These are phyloP conservation scores for Homarus americanus DNA, from an alignment of 1,140 invertebrate species.

Conservation along the genomic window DNA sequence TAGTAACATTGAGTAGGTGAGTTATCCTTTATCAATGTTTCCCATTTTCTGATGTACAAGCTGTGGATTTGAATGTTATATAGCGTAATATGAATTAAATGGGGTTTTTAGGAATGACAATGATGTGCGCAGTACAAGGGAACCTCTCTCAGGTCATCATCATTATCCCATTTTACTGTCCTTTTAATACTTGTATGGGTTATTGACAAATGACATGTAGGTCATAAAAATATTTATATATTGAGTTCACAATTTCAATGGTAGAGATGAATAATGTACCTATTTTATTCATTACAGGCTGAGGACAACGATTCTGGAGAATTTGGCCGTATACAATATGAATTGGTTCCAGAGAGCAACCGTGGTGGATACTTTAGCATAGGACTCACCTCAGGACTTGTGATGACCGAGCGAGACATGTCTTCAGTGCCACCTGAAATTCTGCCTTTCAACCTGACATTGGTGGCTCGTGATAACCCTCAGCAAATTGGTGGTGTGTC, in stretches of 20 bases:
- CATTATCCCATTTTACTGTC: too few relatives aligned
- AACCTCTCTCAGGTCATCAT: too few relatives aligned
- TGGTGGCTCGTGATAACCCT: conserved; percentile 58
- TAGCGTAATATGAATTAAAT: too few relatives aligned
- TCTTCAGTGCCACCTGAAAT: conserved; percentile 51
- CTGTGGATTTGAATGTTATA: too few relatives aligned
- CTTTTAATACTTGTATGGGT: too few relatives aligned
- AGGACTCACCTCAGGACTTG: conserved; percentile 22
- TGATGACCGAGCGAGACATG: conserved; percentile 45
- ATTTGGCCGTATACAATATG: conserved; percentile 48
- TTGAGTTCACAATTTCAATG: conserved; percentile 3
- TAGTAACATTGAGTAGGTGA: too few relatives aligned
- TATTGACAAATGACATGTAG: too few relatives aligned
- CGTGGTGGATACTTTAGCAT: conserved; percentile 66
- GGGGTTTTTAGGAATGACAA: too few relatives aligned
- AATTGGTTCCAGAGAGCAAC: conserved; percentile 67
- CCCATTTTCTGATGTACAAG: too few relatives aligned
- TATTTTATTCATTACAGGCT: conserved; percentile 38
- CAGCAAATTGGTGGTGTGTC: not conserved
- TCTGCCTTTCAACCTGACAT: conserved; percentile 65
- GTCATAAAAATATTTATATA: too few relatives aligned
- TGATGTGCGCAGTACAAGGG: too few relatives aligned
- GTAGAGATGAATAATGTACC: not conserved
- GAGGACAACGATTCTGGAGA: conserved; percentile 58
- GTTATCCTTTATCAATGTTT: too few relatives aligned